A percentile compares a stretch with the other conserved stretches of the same genome.
phyloP scores from a whole-genome alignment of 1,140 invertebrate species.

The Trichoplusia ni region DNA sequence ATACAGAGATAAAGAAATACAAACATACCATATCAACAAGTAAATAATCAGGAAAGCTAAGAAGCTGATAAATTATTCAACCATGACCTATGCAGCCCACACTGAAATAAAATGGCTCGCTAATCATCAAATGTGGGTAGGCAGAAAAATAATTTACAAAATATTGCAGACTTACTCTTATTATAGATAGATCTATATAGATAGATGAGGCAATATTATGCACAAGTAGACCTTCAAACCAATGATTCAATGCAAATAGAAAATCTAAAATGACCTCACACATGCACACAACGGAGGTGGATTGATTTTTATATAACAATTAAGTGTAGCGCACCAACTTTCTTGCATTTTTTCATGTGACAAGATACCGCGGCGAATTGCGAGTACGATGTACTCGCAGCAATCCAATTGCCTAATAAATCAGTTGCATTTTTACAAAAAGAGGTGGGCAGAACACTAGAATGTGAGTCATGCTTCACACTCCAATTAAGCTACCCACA shows the following conservation, averaged over 20 bases:
- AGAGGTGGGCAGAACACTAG: constrained; percentile 61
- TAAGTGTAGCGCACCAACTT: neutral
- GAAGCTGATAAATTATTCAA: constrained; percentile 27
- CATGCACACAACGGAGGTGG: constrained; percentile 31
- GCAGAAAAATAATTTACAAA: neutral
- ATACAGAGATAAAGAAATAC: neutral
- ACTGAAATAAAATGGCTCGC: neutral
- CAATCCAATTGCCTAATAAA: constrained; percentile 57
- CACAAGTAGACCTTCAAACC: constrained; percentile 39
- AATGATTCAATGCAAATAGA: constrained; percentile 51
- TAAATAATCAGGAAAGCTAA: constrained; percentile 25
- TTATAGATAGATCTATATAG: neutral
- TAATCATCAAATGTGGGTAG: constrained; percentile 12
- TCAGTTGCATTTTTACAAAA: constrained; percentile 66
- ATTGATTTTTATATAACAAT: constrained; percentile 6
- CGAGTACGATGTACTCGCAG: constrained; percentile 8
- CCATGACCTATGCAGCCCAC: constrained; percentile 24
- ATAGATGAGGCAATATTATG: constrained; percentile 8
- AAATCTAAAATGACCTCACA: constrained; percentile 44
- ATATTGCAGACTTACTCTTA: neutral
- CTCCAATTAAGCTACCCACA: constrained; percentile 76
- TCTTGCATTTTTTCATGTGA: constrained; percentile 7
- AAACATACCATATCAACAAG: neutral
- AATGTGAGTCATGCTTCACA: constrained; percentile 78
- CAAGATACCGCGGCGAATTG: neutral